Base-by-base conservation (phyloP, 2,888 invertebrate species). In the Acanthosepion pharaonis region DNA sequence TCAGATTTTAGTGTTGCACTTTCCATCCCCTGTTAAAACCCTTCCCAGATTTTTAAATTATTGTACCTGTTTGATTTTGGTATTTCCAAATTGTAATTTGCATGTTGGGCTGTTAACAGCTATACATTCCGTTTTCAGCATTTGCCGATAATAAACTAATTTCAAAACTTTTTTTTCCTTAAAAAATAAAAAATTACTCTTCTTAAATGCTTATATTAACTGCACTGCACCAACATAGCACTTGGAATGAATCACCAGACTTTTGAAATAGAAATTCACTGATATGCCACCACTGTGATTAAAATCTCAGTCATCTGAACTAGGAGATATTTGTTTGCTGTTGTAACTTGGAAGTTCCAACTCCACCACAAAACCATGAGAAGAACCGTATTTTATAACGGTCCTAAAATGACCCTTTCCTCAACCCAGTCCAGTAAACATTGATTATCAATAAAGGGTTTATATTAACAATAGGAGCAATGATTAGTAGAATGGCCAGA, bases 401-500 rank as follows among this genome's bases (percentile, higher is more conserved):
- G 33, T 33, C n/a, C n/a, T 78, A n/a, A 15, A n/a, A 3, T 78
- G 78, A 78, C 78, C n/a, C 78, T 78, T 78, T 78, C 78, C 78
- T n/a, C 78, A 78, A n/a, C 78, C n/a, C 78, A 78, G 15, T 78
- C 78, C 78, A 78, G n/a, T 78, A 78, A 78, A 78, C n/a, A 78
- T 78, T 78, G 78, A 78, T 78, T 78, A 78, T 78, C n/a, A 78
- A n/a, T 78, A 78, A 78, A 78, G 78, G 78, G 33, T 78, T 78
- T 78, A 78, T 78, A 78, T n/a, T 78, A 78, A 78, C 78, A 78
- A 78, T 78, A 78, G n/a, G 11, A n/a, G 78, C 78, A 78, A 78
- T 78, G n/a, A 78, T 78, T 78, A n/a, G n/a, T 78, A 78, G n/a
- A 78, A 78, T 78, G n/a, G n/a, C 78, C 78, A 78, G 78, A 78